Conservation (phyloP, 2,797 vertebrate species). For the Myoxocephalus aenaeus region DNA sequence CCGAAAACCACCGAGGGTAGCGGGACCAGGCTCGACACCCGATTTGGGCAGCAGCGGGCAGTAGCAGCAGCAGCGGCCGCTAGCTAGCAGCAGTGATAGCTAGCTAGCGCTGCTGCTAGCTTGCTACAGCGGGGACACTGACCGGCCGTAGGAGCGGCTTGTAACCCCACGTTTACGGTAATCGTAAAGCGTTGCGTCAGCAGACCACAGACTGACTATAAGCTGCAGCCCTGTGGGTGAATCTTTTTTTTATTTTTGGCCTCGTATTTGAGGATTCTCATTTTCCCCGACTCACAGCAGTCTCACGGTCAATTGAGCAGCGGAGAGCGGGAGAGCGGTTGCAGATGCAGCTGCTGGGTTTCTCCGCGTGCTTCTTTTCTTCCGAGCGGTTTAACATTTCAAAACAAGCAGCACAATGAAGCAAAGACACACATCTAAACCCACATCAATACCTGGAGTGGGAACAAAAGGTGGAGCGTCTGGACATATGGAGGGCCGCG, state of each 20-base stretch:
- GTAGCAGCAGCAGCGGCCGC: too few relatives aligned
- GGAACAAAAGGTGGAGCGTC: slow-evolving; percentile 24
- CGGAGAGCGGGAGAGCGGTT: slow-evolving; percentile 47
- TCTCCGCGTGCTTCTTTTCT: slow-evolving; percentile 38
- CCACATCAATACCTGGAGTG: slow-evolving; percentile 23
- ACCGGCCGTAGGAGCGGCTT: too few relatives aligned
- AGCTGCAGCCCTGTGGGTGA: slow-evolving; percentile 10
- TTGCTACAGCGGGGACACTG: too few relatives aligned
- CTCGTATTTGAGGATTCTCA: slow-evolving; percentile 55
- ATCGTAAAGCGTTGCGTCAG: slow-evolving; percentile 37
- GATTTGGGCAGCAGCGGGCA: too few relatives aligned
- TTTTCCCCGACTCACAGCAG: slow-evolving; percentile 61
- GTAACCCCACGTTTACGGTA: too few relatives aligned
- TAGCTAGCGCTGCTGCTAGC: too few relatives aligned
- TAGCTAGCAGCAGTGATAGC: too few relatives aligned
- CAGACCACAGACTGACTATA: slow-evolving; percentile 27
- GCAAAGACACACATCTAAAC: slow-evolving; percentile 19
- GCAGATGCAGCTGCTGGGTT: slow-evolving; percentile 49
- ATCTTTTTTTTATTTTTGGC: neutral
- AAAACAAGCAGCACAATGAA: slow-evolving; percentile 47
- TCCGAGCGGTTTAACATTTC: slow-evolving; percentile 59
- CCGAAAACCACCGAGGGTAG: too few relatives aligned
- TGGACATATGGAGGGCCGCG: slow-evolving; percentile 6
- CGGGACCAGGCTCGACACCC: too few relatives aligned
- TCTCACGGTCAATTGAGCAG: slow-evolving; percentile 67